Evolutionary conservation across 2,113 vertebrate species (phyloP), one percentile per base, ranked within the genome.

Genomic region (Seriola aureovittata): DNA sequence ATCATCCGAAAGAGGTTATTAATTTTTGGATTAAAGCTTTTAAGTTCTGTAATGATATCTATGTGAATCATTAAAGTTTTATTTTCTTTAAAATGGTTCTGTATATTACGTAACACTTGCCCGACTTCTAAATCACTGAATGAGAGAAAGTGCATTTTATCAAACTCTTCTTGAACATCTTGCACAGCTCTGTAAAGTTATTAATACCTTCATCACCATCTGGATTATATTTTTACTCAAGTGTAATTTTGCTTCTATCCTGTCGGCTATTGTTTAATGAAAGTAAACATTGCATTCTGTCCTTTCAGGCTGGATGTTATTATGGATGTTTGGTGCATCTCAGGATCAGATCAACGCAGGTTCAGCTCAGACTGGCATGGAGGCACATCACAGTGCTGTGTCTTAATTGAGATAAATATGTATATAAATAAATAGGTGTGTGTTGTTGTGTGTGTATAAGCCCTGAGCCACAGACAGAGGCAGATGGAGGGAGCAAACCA

Each of bases 401-500:
- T 60, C 62, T 65, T 78, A 81, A 85, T 72, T 65, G 38, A 80
- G 44, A 64, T 55, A 50, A 79, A 77, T 62, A 71, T 25, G 66
- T 23, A 29, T 67, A 69, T 69, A 78, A 65, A 88, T 84, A 74
- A 81, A 58, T 40, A 40, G 46, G 21, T 55, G 52, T 55, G 75
- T 65, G 76, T 68, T 50, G 44, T 50, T 62, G 52, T 69, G 76
- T 77, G 71, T 67, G 75, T 82, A 4, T 60, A 12, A 55, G 75
- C 77, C 63, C 14, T 1, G 3, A 86, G 66, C 72, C 34, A 42
- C 83, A 81, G n/a, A 55, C 70, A 23, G 66, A 52, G 21, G 67
- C 85, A 90, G 89, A 89, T 82, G 80, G 84, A 75, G 69, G n/a
- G 48, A 73, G 42, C 66, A 81, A 80, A 81, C 72, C 72, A 81